Percentiles rank a stretch among this genome's conserved stretches.
These are phyloP conservation scores for Sebastes oblongus DNA, from an alignment of 2,797 vertebrate species.

Conservation along the genomic window DNA sequence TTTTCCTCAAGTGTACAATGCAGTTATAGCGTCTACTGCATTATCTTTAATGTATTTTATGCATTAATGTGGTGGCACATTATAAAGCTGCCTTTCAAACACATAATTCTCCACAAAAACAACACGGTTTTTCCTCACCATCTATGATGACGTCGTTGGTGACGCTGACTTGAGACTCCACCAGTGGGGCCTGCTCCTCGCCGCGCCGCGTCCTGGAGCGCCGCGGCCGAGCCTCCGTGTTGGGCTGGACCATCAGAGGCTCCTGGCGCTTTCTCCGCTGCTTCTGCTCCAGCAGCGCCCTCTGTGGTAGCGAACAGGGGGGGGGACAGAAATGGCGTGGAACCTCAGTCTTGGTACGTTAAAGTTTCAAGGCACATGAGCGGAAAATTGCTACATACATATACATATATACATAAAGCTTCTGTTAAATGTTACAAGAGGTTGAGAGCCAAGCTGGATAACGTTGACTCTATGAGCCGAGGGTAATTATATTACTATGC, in stretches of 20 bases:
- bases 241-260: slow-evolving; percentile 94
- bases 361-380: neutral
- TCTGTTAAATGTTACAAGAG: neutral
- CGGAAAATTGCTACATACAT: neutral
- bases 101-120: neutral
- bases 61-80: too few species aligned
- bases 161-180: slow-evolving; percentile 78
- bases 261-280: slow-evolving; percentile 92
- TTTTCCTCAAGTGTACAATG: too few species aligned
- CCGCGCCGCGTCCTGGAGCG: slow-evolving; percentile 81
- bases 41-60: too few species aligned
- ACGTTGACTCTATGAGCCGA: neutral
- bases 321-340: rapidly evolving
- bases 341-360: neutral
- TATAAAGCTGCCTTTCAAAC: too few species aligned
- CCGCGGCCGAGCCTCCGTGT: slow-evolving; percentile 86
- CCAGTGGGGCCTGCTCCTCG: slow-evolving; percentile 90
- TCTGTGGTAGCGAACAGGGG: slow-evolving; percentile 71
- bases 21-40: rapidly evolving
- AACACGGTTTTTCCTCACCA: slow-evolving; percentile 77
- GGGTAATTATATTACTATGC: slow-evolving; percentile 15
- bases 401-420: neutral
- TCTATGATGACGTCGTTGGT: slow-evolving; percentile 82
- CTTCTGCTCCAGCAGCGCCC: slow-evolving; percentile 93
- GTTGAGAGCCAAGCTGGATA: slow-evolving; percentile 1